Evolutionary conservation across 2,113 vertebrate species (phyloP).

Genomic region (Hydrochoerus hydrochaeris): DNA sequence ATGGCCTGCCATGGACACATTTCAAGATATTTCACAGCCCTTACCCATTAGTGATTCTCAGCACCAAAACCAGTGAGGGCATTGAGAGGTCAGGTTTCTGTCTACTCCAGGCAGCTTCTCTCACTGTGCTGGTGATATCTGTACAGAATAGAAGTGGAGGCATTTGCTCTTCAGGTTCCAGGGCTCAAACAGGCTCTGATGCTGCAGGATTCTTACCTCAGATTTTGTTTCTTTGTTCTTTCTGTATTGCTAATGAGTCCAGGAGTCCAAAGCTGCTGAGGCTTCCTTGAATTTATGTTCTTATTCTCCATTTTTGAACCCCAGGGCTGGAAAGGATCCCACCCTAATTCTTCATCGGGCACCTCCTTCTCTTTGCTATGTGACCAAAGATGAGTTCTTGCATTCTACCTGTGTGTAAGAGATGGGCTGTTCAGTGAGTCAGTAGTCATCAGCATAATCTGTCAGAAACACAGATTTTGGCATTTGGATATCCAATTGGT

Average conservation of each 20-base stretch:
- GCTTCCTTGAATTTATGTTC: neutral
- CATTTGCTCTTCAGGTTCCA: accelerated
- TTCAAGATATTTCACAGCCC: too few species aligned
- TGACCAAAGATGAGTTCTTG: neutral
- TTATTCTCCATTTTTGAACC: neutral
- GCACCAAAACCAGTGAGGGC: neutral
- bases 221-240: neutral
- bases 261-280: too few species aligned
- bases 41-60: neutral
- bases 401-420: neutral
- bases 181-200: accelerated
- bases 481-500: accelerated
- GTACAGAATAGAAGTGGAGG: accelerated
- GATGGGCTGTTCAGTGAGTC: accelerated
- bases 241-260: accelerated
- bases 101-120: too few species aligned
- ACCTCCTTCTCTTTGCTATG: neutral
- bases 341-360: neutral
- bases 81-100: neutral
- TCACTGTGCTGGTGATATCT: neutral
- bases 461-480: neutral
- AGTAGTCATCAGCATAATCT: accelerated
- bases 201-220: neutral
- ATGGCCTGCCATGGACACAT: neutral
- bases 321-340: neutral